Evolutionary conservation across 2,888 invertebrate species (phyloP).

Genomic region (Rotaria macrura): DNA sequence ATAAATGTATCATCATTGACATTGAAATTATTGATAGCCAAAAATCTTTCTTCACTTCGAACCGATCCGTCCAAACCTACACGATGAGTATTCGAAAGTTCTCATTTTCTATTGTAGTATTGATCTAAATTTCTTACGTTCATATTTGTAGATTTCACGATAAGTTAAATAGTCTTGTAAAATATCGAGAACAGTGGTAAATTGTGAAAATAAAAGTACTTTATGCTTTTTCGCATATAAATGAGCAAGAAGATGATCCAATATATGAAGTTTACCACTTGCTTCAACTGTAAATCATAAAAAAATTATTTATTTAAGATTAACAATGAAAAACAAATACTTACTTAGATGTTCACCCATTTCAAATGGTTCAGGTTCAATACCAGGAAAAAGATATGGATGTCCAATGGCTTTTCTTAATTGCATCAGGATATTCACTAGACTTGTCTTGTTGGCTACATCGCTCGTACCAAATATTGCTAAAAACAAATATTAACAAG

Average conservation of each 20-base stretch:
- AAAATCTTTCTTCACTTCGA: constrained; percentile 88
- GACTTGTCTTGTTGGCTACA: constrained; percentile 35
- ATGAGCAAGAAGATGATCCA: constrained; percentile 47
- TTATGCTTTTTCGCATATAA: constrained; percentile 45
- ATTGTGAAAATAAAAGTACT: constrained; percentile 51
- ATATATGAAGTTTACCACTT: constrained; percentile 48
- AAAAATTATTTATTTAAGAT: not conserved
- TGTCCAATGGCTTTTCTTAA: constrained; percentile 50
- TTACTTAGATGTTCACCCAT: constrained; percentile 47
- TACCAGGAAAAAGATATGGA: constrained; percentile 51
- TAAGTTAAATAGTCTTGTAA: constrained; percentile 47
- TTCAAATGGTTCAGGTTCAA: constrained; percentile 51
- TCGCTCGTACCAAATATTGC: constrained; percentile 33
- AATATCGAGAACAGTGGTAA: constrained; percentile 50
- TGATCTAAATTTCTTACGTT: not conserved
- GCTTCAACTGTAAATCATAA: constrained; percentile 42
- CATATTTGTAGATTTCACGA: not conserved
- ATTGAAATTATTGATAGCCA: constrained; percentile 96
- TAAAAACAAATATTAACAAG: not conserved
- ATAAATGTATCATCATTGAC: constrained; percentile 94
- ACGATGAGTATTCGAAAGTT: constrained; percentile 54
- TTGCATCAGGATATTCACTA: constrained; percentile 50
- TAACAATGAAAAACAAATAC: not conserved
- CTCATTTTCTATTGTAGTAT: too few relatives aligned
- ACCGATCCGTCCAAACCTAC: constrained; percentile 96